phyloP scores from a whole-genome alignment of 2,888 invertebrate genomes.

The Ormyrus rosae region DNA sequence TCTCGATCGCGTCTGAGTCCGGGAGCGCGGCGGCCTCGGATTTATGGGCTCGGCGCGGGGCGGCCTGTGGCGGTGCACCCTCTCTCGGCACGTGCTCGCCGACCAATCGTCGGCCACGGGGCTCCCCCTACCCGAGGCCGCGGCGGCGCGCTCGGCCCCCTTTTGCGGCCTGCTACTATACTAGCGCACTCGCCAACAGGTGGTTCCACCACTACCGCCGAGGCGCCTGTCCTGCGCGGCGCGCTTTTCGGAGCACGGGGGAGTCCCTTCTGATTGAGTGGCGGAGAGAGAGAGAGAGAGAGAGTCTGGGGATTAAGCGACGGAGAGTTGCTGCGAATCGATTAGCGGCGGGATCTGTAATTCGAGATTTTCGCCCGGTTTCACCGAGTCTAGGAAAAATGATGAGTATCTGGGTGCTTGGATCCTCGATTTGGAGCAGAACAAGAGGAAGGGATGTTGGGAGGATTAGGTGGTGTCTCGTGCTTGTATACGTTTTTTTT shows the following conservation, averaged over 20 bases:
- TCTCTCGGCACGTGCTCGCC: conserved; percentile 72
- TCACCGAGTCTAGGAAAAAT: background rate
- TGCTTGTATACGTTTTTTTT: too few relatives aligned
- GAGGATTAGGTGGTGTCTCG: too few relatives aligned
- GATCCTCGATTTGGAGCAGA: background rate
- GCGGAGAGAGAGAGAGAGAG: conserved; percentile 10
- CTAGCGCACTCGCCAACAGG: conserved; percentile 67
- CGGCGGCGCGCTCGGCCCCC: conserved; percentile 46
- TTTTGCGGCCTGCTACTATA: background rate
- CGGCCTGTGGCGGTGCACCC: conserved; percentile 62
- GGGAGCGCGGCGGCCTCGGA: conserved; percentile 62
- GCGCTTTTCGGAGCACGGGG: background rate
- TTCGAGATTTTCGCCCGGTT: conserved; percentile 16
- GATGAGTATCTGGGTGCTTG: too few relatives aligned
- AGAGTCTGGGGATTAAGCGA: conserved; percentile 33
- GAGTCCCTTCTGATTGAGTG: background rate
- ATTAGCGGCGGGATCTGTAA: conserved; percentile 24
- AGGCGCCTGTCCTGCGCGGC: background rate
- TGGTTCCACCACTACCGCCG: conserved; percentile 63
- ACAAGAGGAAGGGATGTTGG: too few relatives aligned
- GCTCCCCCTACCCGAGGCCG: conserved; percentile 62
- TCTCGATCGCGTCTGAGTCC: conserved; percentile 62
- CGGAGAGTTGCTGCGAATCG: conserved; percentile 13
- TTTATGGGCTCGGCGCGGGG: conserved; percentile 71
- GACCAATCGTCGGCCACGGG: conserved; percentile 65